phyloP scores from a whole-genome alignment of 2,113 vertebrate genomes.

The Gavia stellata region DNA sequence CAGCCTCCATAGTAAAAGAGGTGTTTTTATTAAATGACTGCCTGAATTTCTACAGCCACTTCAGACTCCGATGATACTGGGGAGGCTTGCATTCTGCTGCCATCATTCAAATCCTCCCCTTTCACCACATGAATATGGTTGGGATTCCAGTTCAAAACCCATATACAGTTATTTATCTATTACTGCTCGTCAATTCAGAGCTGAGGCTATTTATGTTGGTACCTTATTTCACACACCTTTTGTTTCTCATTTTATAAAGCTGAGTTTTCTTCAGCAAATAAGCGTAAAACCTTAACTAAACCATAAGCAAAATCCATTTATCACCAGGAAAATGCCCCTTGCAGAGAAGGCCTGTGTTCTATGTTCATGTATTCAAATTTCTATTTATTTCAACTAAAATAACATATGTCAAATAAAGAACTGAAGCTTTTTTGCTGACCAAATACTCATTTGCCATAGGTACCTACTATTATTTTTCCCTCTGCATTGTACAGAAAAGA shows the following conservation, averaged over 20 bases:
- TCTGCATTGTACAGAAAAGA: background rate
- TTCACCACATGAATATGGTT: slow-evolving; percentile 30
- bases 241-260: slow-evolving; percentile 56
- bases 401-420: background rate
- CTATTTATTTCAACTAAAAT: background rate
- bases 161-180: slow-evolving; percentile 46
- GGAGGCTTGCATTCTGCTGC: slow-evolving; percentile 37
- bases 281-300: slow-evolving; percentile 64
- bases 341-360: background rate
- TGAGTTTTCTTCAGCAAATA: slow-evolving; percentile 60
- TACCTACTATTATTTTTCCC: background rate
- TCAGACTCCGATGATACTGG: slow-evolving; percentile 4
- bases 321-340: background rate
- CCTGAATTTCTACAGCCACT: slow-evolving; percentile 50
- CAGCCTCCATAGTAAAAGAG: slow-evolving; percentile 46
- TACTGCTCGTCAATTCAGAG: background rate
- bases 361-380: background rate
- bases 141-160: slow-evolving; percentile 64
- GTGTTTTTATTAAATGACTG: slow-evolving; percentile 48
- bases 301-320: slow-evolving; percentile 19
- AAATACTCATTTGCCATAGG: background rate
- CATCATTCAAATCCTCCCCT: slow-evolving; percentile 28
- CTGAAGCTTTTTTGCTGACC: background rate
- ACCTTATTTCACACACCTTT: slow-evolving; percentile 52
- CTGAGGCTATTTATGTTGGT: slow-evolving; percentile 38